These are phyloP conservation scores for Syngnathus scovelli DNA, from an alignment of 2,113 vertebrate species.

Conservation along the genomic window DNA sequence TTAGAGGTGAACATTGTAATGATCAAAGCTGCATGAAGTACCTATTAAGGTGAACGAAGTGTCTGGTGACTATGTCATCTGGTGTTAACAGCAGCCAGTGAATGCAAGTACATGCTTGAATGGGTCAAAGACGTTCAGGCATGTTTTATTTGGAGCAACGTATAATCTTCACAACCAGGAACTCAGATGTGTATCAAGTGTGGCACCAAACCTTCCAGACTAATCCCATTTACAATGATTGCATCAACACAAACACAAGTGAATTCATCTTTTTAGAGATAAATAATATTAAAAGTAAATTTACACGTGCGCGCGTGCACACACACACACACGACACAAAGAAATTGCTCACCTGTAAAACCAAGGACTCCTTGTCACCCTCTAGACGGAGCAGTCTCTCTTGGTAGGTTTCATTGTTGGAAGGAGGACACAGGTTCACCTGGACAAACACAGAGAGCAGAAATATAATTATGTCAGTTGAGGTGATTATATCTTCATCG, in stretches of 20 bases:
- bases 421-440: constrained; percentile 76
- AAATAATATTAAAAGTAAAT: not conserved
- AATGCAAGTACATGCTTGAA: constrained; percentile 17
- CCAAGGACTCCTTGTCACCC: constrained; percentile 90
- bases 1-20: constrained; percentile 9
- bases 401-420: constrained; percentile 85
- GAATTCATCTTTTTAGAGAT: not conserved
- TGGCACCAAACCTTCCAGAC: not conserved
- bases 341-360: constrained; percentile 79
- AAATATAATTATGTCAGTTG: not conserved
- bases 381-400: constrained; percentile 87
- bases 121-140: constrained; percentile 27
- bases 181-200: constrained; percentile 14
- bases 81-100: constrained; percentile 6
- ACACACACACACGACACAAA: constrained; percentile 2
- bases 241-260: not conserved
- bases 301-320: not conserved
- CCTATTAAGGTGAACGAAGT: constrained; percentile 26
- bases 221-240: constrained; percentile 5
- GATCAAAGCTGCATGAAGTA: constrained; percentile 18
- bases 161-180: constrained; percentile 8
- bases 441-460: constrained; percentile 40
- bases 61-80: constrained; percentile 31
- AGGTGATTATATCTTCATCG: not conserved
- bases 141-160: constrained; percentile 41